Conservation (phyloP, 2,113 vertebrate genomes). For the Bos indicus region DNA sequence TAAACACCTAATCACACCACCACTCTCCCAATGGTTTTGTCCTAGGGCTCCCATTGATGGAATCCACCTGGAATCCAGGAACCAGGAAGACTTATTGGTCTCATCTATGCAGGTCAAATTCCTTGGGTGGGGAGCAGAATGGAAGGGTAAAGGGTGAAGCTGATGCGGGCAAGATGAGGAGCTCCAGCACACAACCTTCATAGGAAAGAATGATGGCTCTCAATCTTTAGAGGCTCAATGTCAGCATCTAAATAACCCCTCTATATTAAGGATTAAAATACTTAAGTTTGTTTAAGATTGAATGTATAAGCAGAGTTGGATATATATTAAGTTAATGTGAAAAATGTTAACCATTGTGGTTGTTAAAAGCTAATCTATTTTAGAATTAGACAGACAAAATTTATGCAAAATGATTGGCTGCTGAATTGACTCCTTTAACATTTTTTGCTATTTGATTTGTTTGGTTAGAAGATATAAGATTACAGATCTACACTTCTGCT, state of each 20-base stretch:
- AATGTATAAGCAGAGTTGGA: neutral
- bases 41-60: neutral
- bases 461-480: neutral
- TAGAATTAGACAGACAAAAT: neutral
- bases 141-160: neutral
- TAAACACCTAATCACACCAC: neutral
- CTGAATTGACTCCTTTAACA: neutral
- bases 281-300: neutral
- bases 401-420: neutral
- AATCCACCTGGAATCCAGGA: neutral
- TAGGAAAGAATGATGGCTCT: neutral
- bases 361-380: neutral
- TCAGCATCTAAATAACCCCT: neutral
- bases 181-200: accelerated
- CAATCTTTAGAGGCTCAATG: neutral
- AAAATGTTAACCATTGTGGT: neutral
- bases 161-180: neutral
- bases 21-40: neutral
- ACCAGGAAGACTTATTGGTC: neutral
- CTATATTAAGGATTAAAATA: neutral
- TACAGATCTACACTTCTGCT: neutral
- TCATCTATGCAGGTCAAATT: neutral
- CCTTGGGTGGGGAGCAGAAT: accelerated
- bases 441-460: neutral
- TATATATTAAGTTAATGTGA: neutral